A percentile compares a stretch with the other conserved stretches of the same genome.
Evolutionary conservation across 2,888 invertebrate species (phyloP).

Genomic region (Cephus rjabovi): DNA sequence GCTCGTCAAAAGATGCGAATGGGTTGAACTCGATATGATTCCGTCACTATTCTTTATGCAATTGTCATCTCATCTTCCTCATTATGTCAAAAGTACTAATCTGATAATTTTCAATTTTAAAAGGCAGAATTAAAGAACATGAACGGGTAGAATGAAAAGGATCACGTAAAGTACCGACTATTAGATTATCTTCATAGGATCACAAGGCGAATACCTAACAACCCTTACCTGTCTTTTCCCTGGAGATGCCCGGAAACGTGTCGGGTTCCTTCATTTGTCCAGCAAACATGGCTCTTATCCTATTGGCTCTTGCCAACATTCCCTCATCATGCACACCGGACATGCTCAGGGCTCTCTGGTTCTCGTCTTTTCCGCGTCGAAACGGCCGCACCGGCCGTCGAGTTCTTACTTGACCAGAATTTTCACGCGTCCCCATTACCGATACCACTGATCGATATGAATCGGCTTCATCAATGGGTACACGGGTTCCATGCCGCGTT

Average conservation of each 20-base stretch:
- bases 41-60: background rate
- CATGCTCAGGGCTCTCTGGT: conserved; percentile 33
- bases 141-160: background rate
- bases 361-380: conserved; percentile 42
- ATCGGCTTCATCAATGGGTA: conserved; percentile 30
- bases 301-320: conserved; percentile 61
- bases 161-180: background rate
- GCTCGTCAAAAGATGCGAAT: too few species aligned
- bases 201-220: background rate
- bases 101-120: background rate
- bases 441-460: background rate
- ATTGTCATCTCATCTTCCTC: background rate
- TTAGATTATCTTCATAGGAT: background rate
- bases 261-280: conserved; percentile 52
- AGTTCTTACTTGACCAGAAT: conserved; percentile 30
- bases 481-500: conserved; percentile 40
- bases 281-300: conserved; percentile 61
- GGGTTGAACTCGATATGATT: background rate
- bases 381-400: conserved; percentile 46
- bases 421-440: conserved; percentile 16
- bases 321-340: conserved; percentile 54
- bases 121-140: background rate
- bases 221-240: conserved; percentile 62
- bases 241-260: conserved; percentile 61
- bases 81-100: background rate